phyloP scores from a whole-genome alignment of 2,888 invertebrate species.

The Deilephila porcellus region DNA sequence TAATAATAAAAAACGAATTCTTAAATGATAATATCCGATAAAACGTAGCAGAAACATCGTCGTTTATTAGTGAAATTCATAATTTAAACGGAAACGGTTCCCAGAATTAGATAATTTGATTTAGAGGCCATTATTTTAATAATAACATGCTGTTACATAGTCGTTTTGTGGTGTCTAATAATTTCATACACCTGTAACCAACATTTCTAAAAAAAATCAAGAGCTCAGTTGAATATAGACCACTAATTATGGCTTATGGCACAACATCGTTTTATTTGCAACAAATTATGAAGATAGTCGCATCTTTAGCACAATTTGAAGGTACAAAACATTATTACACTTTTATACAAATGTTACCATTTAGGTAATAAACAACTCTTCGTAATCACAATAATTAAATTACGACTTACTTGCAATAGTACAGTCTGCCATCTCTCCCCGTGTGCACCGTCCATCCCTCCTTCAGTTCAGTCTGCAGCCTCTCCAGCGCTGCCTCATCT shows the following conservation, averaged over 20 bases:
- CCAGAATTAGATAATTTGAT: neutral
- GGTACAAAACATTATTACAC: too few relatives aligned
- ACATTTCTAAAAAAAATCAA: neutral
- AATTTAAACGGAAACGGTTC: neutral
- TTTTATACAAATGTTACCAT: too few relatives aligned
- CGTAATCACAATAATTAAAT: too few relatives aligned
- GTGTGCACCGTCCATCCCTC: constrained; percentile 92
- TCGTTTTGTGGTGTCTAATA: neutral
- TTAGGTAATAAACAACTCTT: too few relatives aligned
- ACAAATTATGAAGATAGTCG: too few relatives aligned
- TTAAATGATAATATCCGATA: neutral
- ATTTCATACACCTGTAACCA: too few relatives aligned
- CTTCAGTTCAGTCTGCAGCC: constrained; percentile 85
- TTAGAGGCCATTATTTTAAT: neutral
- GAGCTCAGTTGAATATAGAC: neutral
- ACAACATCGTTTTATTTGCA: too few relatives aligned
- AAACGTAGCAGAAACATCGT: neutral
- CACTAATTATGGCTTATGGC: too few relatives aligned
- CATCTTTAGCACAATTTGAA: too few relatives aligned
- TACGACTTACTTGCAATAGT: constrained; percentile 94
- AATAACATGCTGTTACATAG: neutral
- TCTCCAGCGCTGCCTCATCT: constrained; percentile 80
- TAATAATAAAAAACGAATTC: too few relatives aligned
- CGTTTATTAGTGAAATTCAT: neutral
- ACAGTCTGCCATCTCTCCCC: constrained; percentile 91